Base-by-base conservation (phyloP, 2,113 vertebrate genomes). In the Notothenia coriiceps region DNA sequence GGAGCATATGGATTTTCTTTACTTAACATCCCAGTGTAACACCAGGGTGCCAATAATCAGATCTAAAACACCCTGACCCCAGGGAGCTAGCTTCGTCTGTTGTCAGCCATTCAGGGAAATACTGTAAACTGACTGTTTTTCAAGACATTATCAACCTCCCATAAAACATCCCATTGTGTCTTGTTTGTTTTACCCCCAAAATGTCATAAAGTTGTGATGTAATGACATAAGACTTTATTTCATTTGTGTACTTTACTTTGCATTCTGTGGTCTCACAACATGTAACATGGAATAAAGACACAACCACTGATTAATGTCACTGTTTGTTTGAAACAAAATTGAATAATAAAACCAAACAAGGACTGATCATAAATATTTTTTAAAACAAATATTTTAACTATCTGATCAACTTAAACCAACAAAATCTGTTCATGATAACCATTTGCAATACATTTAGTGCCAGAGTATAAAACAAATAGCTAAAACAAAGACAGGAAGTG, bases 391-490 rank as follows among this genome's bases (percentile, higher is more conserved):
- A 64, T 77, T 77, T 46, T 59, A 40, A 40, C 35, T 40, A 56
- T 52, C n/a, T 33, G 12, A 77, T 60, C 50, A 11, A 49, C 47
- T 56, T 46, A 68, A 77, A 59, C 43, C 10, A 61, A 56, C 20
- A 6, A 5, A 61, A 8, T 52, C 20, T 46, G 51, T 15, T 65
- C 13, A n/a, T 67, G 14, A 70, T 17, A 50, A 20, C 33, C 52
- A 55, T 79, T 72, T 84, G 47, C 12, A 87, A 63, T 33, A 71
- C 75, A 62, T 64, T 29, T 68, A 88, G 75, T 86, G 77, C 74
- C 15, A 57, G 43, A 74, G 70, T 82, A 70, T 10, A 78, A 85
- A 93, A 77, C 52, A 81, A 20, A 22, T 64, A 81, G 9, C 43
- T 65, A 62, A 50, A 55, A 73, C 47, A 72, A 47, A 55, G 68